These are phyloP conservation scores for Bradypodion pumilum DNA, from an alignment of 2,797 vertebrate species.

Conservation along the genomic window DNA sequence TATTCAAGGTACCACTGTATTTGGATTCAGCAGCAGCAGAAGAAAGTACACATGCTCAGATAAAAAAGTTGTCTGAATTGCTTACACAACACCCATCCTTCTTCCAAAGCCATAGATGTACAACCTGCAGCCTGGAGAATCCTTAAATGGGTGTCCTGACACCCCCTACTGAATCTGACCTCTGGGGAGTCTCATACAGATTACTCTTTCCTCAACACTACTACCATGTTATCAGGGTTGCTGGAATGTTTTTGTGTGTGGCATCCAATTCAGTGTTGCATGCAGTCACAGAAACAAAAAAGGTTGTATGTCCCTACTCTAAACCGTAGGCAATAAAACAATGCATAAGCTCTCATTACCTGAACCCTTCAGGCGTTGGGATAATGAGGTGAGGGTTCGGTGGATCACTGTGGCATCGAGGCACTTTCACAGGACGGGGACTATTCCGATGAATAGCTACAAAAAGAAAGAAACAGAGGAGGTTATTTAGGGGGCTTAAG, in stretches of 20 bases:
- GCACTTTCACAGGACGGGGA: conserved; percentile 95
- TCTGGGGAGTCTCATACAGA: background rate
- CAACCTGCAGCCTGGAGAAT: background rate
- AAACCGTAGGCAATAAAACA: background rate
- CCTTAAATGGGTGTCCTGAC: background rate
- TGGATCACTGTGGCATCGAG: conserved; percentile 96
- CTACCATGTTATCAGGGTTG: background rate
- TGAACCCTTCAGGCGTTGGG: conserved; percentile 92
- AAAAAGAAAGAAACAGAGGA: conserved; percentile 24
- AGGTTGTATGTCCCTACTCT: background rate
- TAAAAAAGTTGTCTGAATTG: background rate
- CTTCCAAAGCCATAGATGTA: background rate
- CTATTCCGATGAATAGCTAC: conserved; percentile 91
- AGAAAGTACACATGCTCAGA: too few relatives aligned
- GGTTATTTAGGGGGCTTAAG: background rate
- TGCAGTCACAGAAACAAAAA: background rate
- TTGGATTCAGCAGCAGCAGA: too few relatives aligned
- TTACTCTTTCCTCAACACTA: too few relatives aligned
- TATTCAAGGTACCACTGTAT: too few relatives aligned
- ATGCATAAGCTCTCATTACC: conserved; percentile 74
- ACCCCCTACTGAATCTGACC: background rate
- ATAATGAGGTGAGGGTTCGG: conserved; percentile 96
- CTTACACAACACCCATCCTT: background rate
- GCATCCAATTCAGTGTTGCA: background rate
- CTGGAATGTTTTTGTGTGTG: background rate